Evolutionary conservation across 2,888 invertebrate species (phyloP).

Genomic region (Endotricha flammealis): DNA sequence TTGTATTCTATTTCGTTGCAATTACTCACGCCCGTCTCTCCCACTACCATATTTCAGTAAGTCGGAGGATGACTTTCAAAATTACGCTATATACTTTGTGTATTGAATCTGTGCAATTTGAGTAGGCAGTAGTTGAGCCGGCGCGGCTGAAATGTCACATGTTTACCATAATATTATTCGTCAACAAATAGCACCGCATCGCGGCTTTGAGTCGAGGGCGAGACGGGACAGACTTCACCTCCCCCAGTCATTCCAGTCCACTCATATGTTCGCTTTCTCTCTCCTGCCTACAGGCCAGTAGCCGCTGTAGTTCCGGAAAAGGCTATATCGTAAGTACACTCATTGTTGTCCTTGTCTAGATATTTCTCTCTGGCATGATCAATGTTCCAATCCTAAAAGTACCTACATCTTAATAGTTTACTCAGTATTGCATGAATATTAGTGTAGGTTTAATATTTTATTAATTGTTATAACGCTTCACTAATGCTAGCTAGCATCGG

Average conservation of each 20-base stretch:
- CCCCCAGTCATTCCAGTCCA: constrained; percentile 66
- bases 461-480: constrained; percentile 5
- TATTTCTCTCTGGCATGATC: constrained; percentile 33
- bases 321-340: constrained; percentile 94
- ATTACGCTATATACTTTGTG: too few species aligned
- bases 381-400: constrained; percentile 13
- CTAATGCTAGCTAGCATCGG: constrained; percentile 13
- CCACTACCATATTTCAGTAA: background rate
- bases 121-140: background rate
- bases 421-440: constrained; percentile 15
- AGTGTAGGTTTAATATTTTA: constrained; percentile 5
- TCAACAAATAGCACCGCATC: constrained; percentile 21
- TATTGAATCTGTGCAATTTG: background rate
- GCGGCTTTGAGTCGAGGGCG: constrained; percentile 39
- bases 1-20: constrained; percentile 48
- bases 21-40: constrained; percentile 45
- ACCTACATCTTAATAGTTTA: too few species aligned
- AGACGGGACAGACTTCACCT: constrained; percentile 55
- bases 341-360: constrained; percentile 62
- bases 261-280: constrained; percentile 78
- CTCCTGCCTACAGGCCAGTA: constrained; percentile 87
- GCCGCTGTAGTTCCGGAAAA: constrained; percentile 95
- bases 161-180: constrained; percentile 16
- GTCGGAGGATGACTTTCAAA: too few species aligned
- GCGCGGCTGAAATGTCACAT: background rate